Evolutionary conservation across 1,140 invertebrate species (phyloP).

Genomic region (Drosophila lacertosa): DNA sequence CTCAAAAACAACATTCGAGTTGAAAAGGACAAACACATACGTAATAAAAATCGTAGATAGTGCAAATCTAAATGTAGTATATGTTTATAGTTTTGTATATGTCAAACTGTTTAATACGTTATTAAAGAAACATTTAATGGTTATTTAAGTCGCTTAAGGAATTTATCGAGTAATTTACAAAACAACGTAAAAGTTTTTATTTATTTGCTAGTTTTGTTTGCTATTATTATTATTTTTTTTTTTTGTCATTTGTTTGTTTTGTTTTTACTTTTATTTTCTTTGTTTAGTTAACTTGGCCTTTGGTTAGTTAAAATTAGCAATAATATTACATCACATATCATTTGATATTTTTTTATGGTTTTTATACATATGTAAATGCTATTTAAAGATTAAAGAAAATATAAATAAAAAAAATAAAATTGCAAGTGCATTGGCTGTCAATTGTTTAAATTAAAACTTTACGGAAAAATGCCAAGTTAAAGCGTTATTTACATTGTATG

Average conservation of each 20-base stretch:
- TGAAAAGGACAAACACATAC: slow-evolving; percentile 69
- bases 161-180: slow-evolving; percentile 65
- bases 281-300: slow-evolving; percentile 84
- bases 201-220: slow-evolving; percentile 56
- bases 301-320: slow-evolving; percentile 84
- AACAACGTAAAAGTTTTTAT: slow-evolving; percentile 55
- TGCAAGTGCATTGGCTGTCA: slow-evolving; percentile 72
- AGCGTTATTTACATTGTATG: slow-evolving; percentile 75
- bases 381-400: slow-evolving; percentile 50
- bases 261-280: slow-evolving; percentile 50
- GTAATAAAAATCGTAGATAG: slow-evolving; percentile 55
- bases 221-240: slow-evolving; percentile 55
- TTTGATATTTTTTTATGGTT: slow-evolving; percentile 62
- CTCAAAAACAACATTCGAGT: neutral
- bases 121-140: slow-evolving; percentile 76
- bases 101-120: slow-evolving; percentile 49
- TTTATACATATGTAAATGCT: slow-evolving; percentile 70
- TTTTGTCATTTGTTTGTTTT: slow-evolving; percentile 15
- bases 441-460: slow-evolving; percentile 30
- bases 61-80: slow-evolving; percentile 28
- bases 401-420: slow-evolving; percentile 62
- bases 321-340: slow-evolving; percentile 80
- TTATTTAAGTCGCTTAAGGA: slow-evolving; percentile 62
- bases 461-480: slow-evolving; percentile 53
- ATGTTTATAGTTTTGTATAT: slow-evolving; percentile 10